phyloP scores from a whole-genome alignment of 1,140 invertebrate species.

The Triops longicaudatus region DNA sequence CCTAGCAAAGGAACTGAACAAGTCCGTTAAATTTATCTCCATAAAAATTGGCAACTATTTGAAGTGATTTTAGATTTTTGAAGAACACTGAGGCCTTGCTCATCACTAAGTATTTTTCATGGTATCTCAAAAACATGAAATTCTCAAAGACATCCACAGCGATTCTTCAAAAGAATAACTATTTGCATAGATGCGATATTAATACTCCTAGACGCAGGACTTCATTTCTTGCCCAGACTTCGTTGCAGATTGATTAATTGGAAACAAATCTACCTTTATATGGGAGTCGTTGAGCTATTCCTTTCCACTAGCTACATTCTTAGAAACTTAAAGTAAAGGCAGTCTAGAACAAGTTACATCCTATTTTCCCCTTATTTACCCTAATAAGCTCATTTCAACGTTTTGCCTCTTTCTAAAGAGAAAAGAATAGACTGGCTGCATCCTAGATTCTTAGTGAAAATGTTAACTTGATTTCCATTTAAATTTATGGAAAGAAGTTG shows the following conservation, averaged over 20 bases:
- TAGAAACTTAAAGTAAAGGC: not conserved
- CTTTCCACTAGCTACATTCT: constrained; percentile 2
- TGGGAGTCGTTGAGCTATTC: not conserved
- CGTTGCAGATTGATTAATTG: not conserved
- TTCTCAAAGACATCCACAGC: too few species aligned
- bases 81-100: too few species aligned
- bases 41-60: too few species aligned
- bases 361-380: not conserved
- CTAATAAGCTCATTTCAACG: not conserved
- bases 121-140: too few species aligned
- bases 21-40: too few species aligned
- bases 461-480: not conserved
- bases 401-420: not conserved
- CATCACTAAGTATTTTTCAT: too few species aligned
- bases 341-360: too few species aligned
- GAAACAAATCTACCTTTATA: not conserved
- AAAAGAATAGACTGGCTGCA: not conserved
- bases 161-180: too few species aligned
- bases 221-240: not conserved
- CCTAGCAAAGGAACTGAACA: too few species aligned
- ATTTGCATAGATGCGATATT: too few species aligned
- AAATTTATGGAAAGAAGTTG: not conserved
- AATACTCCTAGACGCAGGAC: not conserved
- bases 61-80: too few species aligned
- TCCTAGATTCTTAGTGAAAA: not conserved